Evolutionary conservation across 2,888 invertebrate genomes (phyloP), one percentile per base, ranked within the genome.

Genomic region (Drosophila kambysellisi): DNA sequence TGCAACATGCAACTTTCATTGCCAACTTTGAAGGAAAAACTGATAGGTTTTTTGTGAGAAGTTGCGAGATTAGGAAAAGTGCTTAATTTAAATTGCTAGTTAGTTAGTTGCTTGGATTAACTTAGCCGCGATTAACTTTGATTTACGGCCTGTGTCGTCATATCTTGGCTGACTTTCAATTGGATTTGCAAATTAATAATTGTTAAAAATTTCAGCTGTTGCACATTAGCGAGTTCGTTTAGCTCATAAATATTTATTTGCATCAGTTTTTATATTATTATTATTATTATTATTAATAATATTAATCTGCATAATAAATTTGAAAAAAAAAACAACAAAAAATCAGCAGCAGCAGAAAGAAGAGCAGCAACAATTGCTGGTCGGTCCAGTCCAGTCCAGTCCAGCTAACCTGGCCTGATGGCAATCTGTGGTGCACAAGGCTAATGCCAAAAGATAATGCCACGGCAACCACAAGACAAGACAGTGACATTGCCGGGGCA

Each of bases 401-500:
- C 63, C 25, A 25, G 25, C 25, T 25, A 1, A 1, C 20, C 20
- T 25, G 3, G 64, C 60, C 17, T 30, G 74, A 60, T 65, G 61
- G 50, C 62, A 59, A 76, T 71, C 76, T 71, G 33, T 20, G 43
- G 65, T 43, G 51, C 35, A 39, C 25, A 52, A 58, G 39, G 35
- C 41, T 39, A 53, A 51, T 46, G 37, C 51, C 37, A 29, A 56
- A 4, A 35, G 54, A 48, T 25, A 25, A 25, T 25, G 32, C 25
- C 37, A 41, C 15, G 33, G 37, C 35, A 48, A 25, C 41, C 43
- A 68, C 30, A 33, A 56, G 25, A 25, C 1, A 25, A 15, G 63
- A 66, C 72, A 79, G 72, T 79, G 79, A 79, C 79, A 79, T 79
- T 79, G 79, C 65, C 62, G 37, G 65, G 25, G 25, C 57, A 52